Percentiles rank a stretch among this genome's conserved stretches.
Conservation (phyloP, 1,140 invertebrate species). For the Musca vetustissima region DNA sequence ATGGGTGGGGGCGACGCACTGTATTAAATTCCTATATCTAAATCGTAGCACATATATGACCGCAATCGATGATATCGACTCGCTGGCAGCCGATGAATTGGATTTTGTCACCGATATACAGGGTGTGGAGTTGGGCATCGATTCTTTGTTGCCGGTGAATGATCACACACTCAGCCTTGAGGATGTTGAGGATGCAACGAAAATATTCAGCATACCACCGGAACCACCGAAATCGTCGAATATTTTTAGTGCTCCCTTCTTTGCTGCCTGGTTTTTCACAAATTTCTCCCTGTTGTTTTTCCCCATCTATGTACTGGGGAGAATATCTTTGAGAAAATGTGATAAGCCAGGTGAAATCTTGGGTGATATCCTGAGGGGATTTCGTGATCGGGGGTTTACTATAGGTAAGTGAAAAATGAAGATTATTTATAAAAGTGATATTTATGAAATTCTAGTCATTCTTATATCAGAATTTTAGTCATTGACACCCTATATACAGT, state of each 20-base stretch:
- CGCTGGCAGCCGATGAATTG: constrained; percentile 49
- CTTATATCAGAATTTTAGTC: too few relatives aligned
- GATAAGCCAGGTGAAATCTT: constrained; percentile 74
- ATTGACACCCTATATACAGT: too few relatives aligned
- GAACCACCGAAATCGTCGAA: constrained; percentile 37
- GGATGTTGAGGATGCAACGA: constrained; percentile 52
- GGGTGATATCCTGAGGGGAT: constrained; percentile 76
- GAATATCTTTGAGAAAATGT: constrained; percentile 70
- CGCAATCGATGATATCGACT: constrained; percentile 55
- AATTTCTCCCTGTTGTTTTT: constrained; percentile 90
- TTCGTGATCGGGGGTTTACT: constrained; percentile 84
- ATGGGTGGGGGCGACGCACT: constrained; percentile 88
- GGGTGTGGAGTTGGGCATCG: constrained; percentile 51
- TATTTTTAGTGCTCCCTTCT: constrained; percentile 79
- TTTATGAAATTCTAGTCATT: too few relatives aligned
- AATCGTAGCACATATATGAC: constrained; percentile 55
- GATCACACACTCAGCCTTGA: constrained; percentile 52
- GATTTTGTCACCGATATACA: constrained; percentile 36
- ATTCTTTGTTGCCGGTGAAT: constrained; percentile 56
- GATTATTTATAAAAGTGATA: not conserved
- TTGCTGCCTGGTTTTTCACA: constrained; percentile 94
- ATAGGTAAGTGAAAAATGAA: constrained; percentile 67
- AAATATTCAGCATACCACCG: constrained; percentile 52
- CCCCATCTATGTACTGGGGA: constrained; percentile 80
- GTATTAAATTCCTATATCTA: constrained; percentile 83